Evolutionary conservation across 2,888 invertebrate genomes (phyloP).

Genomic region (Agelastica alni): DNA sequence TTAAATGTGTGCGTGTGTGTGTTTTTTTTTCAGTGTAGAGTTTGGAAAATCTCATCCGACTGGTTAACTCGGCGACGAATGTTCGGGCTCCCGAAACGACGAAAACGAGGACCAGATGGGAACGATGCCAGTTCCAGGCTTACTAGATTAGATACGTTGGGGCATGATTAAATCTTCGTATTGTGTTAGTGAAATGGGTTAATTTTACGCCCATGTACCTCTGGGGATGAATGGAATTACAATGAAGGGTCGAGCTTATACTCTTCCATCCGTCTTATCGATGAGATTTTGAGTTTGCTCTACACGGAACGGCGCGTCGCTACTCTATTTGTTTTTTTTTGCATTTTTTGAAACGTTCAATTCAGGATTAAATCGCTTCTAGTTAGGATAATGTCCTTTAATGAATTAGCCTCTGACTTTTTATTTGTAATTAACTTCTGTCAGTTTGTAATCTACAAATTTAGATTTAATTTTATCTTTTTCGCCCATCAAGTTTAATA

Average conservation of each 20-base stretch:
- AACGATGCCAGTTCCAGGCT: slow-evolving; percentile 34
- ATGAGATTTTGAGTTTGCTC: slow-evolving; percentile 37
- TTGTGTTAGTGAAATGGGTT: slow-evolving; percentile 56
- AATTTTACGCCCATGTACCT: slow-evolving; percentile 57
- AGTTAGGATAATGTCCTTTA: slow-evolving; percentile 13
- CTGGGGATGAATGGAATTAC: slow-evolving; percentile 52
- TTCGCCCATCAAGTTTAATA: no score
- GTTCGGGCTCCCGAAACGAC: slow-evolving; percentile 12
- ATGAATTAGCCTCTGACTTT: not conserved
- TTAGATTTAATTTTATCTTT: no score
- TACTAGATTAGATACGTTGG: slow-evolving; percentile 43
- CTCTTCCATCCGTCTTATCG: slow-evolving; percentile 36
- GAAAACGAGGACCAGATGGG: slow-evolving; percentile 31
- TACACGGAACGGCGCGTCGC: slow-evolving; percentile 47
- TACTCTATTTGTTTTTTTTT: no score
- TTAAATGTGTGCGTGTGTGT: no score
- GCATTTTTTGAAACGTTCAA: slow-evolving; percentile 44
- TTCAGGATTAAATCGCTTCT: slow-evolving; percentile 19
- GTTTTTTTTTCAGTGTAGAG: not conserved
- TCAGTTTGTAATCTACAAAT: no score
- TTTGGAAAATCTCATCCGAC: slow-evolving; percentile 6
- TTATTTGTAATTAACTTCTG: not conserved
- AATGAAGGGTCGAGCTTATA: slow-evolving; percentile 46
- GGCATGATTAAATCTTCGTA: slow-evolving; percentile 53
- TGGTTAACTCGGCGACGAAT: slow-evolving; percentile 12